Evolutionary conservation across 2,797 vertebrate species (phyloP).

Genomic region (Perodicticus potto): DNA sequence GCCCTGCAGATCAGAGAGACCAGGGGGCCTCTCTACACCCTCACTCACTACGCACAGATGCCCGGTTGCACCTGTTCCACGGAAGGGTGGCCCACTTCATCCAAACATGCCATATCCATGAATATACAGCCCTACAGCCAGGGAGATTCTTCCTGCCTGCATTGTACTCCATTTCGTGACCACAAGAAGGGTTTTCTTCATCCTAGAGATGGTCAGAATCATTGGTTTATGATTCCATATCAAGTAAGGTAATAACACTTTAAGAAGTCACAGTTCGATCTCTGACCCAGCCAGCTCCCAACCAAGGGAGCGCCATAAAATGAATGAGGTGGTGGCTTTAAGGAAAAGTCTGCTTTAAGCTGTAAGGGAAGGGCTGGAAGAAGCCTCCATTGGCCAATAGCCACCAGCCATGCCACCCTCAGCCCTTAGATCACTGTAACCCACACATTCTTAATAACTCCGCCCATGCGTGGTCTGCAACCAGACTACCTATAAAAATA

Average conservation of each 20-base stretch:
- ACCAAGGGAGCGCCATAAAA: not conserved
- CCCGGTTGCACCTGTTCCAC: not conserved
- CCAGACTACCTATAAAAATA: not conserved
- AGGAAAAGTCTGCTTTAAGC: not conserved
- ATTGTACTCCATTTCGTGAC: not conserved
- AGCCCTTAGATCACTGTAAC: not conserved
- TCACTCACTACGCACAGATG: not conserved
- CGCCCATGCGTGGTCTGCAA: not conserved
- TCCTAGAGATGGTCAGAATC: not conserved
- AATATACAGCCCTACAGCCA: not conserved
- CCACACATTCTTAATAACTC: not conserved
- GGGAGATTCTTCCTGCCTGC: not conserved
- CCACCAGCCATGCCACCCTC: not conserved
- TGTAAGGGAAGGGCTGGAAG: not conserved
- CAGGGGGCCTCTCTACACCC: not conserved
- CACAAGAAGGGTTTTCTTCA: not conserved
- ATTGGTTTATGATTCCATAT: not conserved
- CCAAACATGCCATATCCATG: not conserved
- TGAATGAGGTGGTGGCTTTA: not conserved
- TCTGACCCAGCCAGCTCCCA: not conserved
- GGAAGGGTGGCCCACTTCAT: not conserved
- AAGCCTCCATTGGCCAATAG: not conserved
- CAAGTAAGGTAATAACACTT: conserved; percentile 19
- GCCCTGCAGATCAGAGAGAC: not conserved
- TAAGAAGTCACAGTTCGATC: not conserved